Base-by-base conservation (phyloP, 2,113 vertebrate species). In the Bubo blakistoni region DNA sequence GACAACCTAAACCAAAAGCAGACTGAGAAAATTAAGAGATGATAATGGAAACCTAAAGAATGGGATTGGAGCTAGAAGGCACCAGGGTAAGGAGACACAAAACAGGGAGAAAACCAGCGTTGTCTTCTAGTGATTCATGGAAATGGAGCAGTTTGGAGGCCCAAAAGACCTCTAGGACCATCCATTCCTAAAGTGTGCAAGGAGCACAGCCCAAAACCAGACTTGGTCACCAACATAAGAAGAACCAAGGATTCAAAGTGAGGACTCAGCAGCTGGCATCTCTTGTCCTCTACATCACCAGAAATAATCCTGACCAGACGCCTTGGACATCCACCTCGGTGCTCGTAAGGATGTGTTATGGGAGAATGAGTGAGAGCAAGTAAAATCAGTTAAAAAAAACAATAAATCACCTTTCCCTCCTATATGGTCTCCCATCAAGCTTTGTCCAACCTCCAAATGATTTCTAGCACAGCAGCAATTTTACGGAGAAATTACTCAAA, bases 401-500 rank as follows among this genome's bases (percentile, higher is more conserved):
- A 65, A 42, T 81, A 92, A 91, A 88, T 72, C 62, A n/a, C 54
- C 7, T 66, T 73, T 54, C 34, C 30, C 16, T 88, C 70, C 32
- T 88, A 26, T 14, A 42, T 6, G 5, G 9, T 55, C 57, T 86
- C 76, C 58, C 67, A 55, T 10, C 0, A 3, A 86, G 86, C 74
- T 79, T 46, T 42, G 62, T 38, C 47, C 47, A 86, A 76, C 62
- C 49, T 94, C 77, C 62, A 69, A 88, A 78, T 55, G 90, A 93
- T 93, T 88, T 80, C 82, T 86, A 90, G 71, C 74, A 32, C 9
- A 10, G 90, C 42, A 61, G 82, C 44, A 82, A 57, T 73, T 94
- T 76, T 55, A 92, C 13, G 3, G 71, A 90, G 79, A 73, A 95
- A 96, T 82, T 55, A 88, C 71, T 93, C 79, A 40, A 61, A 62